phyloP scores from a whole-genome alignment of 2,113 vertebrate genomes.

The Melanerpes aurifrons region DNA sequence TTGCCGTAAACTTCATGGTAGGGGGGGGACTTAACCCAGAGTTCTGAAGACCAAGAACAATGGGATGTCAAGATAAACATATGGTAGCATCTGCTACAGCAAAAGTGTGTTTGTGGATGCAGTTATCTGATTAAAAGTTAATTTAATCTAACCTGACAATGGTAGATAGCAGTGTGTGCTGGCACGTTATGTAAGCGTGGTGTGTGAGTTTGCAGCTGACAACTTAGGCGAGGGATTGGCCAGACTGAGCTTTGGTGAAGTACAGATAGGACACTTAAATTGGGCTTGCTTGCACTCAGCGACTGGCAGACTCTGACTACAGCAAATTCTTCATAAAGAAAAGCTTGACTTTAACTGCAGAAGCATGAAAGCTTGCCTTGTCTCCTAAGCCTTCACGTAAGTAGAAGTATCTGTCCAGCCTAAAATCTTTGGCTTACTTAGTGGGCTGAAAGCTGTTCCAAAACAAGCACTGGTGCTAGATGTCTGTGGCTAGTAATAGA shows the following conservation, averaged over 20 bases:
- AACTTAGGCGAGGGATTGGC: not conserved
- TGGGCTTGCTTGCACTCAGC: not conserved
- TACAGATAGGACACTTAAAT: not conserved
- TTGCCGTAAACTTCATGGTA: not conserved
- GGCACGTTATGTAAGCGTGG: not conserved
- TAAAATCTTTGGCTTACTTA: not conserved
- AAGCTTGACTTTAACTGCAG: not conserved
- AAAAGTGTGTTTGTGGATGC: not conserved
- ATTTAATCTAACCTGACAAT: conserved; percentile 56
- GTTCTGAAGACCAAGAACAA: conserved; percentile 43
- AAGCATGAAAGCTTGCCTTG: not conserved
- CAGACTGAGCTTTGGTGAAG: not conserved
- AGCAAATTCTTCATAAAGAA: not conserved
- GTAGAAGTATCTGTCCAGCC: not conserved
- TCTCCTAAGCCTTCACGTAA: not conserved
- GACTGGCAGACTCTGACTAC: not conserved
- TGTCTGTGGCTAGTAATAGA: not conserved
- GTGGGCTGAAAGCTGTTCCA: not conserved
- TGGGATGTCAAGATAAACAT: conserved; percentile 17
- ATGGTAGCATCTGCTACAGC: not conserved
- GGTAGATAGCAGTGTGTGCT: not conserved
- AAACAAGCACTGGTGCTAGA: not conserved
- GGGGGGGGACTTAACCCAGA: not conserved
- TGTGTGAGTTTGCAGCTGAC: not conserved
- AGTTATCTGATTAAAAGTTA: conserved; percentile 51